Base-by-base conservation (phyloP, 2,888 invertebrate species). In the Heterodera filipjevi region DNA sequence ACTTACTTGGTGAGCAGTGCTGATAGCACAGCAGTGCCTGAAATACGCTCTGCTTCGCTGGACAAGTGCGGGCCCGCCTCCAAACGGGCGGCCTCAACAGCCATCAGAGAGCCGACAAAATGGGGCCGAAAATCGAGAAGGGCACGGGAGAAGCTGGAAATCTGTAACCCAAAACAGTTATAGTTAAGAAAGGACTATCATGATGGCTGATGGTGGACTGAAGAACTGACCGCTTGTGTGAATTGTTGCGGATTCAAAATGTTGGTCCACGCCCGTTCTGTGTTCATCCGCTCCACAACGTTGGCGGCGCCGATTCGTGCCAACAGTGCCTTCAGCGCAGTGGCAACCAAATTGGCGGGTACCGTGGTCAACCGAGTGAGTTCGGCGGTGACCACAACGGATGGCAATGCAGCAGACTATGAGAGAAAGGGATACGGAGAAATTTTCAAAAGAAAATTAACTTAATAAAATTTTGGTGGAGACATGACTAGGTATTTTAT, bases 201-300 rank as follows among this genome's bases (percentile, higher is more conserved):
- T 32, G n/a, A n/a, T n/a, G n/a, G n/a, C n/a, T 10, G 19, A 49
- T 16, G 19, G 49, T 3, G 49, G 49, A 49, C 16, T 3, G 3
- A 49, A 19, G 0, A 68, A 6, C 46, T 79, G 12, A 87, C 86
- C 44, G 87, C 85, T 14, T 81, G 68, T 27, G 84, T 84, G 78
- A 85, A 87, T 8, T 83, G 79, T 19, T 86, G 84, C 59, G 80
- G 78, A 64, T 86, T 84, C 30, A 84, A 76, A 75, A 87, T 84
- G 66, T 86, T 86, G 19, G 85, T 85, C 88, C 88, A 88, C 27
- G 85, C 85, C 44, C 88, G 75, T 19, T 84, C 84, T 44, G 85
- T 82, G 78, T 88, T 88, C 88, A 88, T 88, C 72, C 83, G 83
- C 64, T 88, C 87, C 35, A 87, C 82, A 12, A 87, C 80, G 27